Evolutionary conservation across 53 echinoderm and acorn worm genomes (phyloP).

Genomic region (Henricia sp.): DNA sequence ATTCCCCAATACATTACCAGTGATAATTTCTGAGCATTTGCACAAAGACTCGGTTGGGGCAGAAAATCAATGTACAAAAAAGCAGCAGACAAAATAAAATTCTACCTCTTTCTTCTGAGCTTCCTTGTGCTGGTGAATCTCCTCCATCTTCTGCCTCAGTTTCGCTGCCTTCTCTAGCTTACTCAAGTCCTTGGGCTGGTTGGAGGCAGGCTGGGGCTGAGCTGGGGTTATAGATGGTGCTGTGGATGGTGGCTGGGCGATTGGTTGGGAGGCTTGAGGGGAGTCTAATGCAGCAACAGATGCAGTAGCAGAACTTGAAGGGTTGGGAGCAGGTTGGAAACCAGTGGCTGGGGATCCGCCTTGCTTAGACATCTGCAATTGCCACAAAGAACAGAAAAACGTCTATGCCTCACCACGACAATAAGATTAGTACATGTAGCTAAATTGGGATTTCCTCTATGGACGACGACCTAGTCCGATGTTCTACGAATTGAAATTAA

Average conservation of each 20-base stretch:
- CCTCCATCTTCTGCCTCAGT: conserved; percentile 92
- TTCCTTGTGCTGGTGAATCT: conserved; percentile 88
- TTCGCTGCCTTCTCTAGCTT: conserved; percentile 85
- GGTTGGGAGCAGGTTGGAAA: background rate
- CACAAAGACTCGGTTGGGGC: too few species aligned
- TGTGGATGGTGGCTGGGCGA: background rate
- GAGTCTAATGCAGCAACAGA: background rate
- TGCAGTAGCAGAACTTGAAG: background rate
- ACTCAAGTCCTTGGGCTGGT: conserved; percentile 51
- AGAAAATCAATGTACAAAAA: background rate
- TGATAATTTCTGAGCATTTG: too few species aligned
- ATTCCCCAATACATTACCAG: too few species aligned
- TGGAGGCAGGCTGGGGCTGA: background rate
- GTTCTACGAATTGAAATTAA: too few species aligned
- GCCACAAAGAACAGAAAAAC: conserved; percentile 63
- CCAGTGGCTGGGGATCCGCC: background rate
- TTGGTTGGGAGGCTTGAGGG: background rate
- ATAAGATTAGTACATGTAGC: too few species aligned
- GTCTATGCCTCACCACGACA: too few species aligned
- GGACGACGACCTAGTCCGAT: too few species aligned
- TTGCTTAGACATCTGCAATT: conserved; percentile 3
- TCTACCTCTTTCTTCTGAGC: conserved; percentile 76
- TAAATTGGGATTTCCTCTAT: too few species aligned
- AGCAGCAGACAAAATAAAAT: background rate
- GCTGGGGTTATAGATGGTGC: background rate